Percentiles rank a stretch among this genome's conserved stretches.
These are phyloP conservation scores for Arothron firmamentum DNA, from an alignment of 2,113 vertebrate genomes.

Conservation along the genomic window DNA sequence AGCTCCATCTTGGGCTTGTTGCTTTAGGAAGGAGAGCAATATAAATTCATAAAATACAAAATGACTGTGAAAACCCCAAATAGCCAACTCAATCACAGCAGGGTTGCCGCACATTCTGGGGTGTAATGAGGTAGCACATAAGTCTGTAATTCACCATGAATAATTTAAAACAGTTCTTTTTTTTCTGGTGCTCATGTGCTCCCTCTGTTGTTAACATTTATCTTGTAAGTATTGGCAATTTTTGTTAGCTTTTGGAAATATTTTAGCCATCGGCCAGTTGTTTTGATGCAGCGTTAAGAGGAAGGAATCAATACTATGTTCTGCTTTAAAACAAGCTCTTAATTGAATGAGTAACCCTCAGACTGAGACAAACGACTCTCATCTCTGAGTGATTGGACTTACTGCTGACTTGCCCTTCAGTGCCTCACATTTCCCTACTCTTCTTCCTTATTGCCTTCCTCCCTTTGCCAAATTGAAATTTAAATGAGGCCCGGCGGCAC, in stretches of 20 bases:
- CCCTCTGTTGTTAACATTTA: background rate
- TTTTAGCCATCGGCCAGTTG: slow-evolving; percentile 48
- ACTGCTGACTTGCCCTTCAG: slow-evolving; percentile 44
- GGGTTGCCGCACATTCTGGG: slow-evolving; percentile 33
- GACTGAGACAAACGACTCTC: slow-evolving; percentile 77
- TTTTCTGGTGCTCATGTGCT: slow-evolving; percentile 3
- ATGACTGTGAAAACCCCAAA: slow-evolving; percentile 41
- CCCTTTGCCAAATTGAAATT: slow-evolving; percentile 54
- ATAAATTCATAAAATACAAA: slow-evolving; percentile 44
- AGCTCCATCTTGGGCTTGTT: background rate
- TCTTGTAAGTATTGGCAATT: no score
- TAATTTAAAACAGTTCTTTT: slow-evolving; percentile 43
- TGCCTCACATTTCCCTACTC: slow-evolving; percentile 24
- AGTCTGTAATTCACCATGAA: slow-evolving; percentile 58
- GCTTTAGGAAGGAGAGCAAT: slow-evolving; percentile 18
- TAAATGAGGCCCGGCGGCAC: slow-evolving; percentile 50
- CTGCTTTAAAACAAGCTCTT: slow-evolving; percentile 68
- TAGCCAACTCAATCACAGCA: slow-evolving; percentile 43
- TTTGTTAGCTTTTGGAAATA: background rate
- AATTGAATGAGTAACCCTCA: slow-evolving; percentile 70
- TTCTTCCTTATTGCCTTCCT: slow-evolving; percentile 28
- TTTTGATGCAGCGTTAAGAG: slow-evolving; percentile 55
- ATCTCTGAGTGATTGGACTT: slow-evolving; percentile 73
- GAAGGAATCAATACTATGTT: slow-evolving; percentile 65
- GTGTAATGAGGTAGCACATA: slow-evolving; percentile 54